Evolutionary conservation across 1,140 invertebrate species (phyloP).

Genomic region (Harpegnathos saltator): DNA sequence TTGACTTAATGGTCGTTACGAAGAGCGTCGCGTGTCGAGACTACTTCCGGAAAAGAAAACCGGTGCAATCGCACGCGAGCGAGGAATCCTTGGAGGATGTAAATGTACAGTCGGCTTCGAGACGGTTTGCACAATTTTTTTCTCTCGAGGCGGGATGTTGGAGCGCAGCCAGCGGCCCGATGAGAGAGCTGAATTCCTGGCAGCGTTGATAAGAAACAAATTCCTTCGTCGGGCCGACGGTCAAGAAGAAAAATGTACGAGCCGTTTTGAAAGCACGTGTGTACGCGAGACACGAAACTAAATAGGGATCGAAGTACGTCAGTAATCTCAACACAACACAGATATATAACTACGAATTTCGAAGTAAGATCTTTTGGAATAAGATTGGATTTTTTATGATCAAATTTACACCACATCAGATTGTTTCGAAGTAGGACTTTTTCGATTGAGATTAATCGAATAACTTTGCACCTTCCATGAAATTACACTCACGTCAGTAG

Average conservation of each 20-base stretch:
- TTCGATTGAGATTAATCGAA: not conserved
- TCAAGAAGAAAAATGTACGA: too few relatives aligned
- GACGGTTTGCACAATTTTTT: too few relatives aligned
- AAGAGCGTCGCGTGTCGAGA: constrained; percentile 11
- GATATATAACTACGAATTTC: constrained; percentile 5
- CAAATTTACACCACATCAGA: not conserved
- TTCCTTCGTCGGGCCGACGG: too few relatives aligned
- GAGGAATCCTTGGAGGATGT: not conserved
- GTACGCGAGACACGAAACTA: too few relatives aligned
- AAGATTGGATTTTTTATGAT: constrained; percentile 13
- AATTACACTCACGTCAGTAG: not conserved
- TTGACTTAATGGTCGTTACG: constrained; percentile 13
- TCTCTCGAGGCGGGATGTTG: too few relatives aligned
- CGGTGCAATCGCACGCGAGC: not conserved
- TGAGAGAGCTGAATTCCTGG: too few relatives aligned
- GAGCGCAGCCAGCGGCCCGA: too few relatives aligned
- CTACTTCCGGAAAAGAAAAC: constrained; percentile 1
- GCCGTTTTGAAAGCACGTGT: too few relatives aligned
- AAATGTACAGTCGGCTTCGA: too few relatives aligned
- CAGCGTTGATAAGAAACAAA: too few relatives aligned
- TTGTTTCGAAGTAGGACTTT: not conserved
- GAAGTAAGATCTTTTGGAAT: constrained; percentile 17
- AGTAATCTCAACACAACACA: not conserved
- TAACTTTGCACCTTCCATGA: not conserved
- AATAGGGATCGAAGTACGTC: not conserved